Conservation (phyloP, 1,140 invertebrate species). For the Tyrophagus putrescentiae region DNA sequence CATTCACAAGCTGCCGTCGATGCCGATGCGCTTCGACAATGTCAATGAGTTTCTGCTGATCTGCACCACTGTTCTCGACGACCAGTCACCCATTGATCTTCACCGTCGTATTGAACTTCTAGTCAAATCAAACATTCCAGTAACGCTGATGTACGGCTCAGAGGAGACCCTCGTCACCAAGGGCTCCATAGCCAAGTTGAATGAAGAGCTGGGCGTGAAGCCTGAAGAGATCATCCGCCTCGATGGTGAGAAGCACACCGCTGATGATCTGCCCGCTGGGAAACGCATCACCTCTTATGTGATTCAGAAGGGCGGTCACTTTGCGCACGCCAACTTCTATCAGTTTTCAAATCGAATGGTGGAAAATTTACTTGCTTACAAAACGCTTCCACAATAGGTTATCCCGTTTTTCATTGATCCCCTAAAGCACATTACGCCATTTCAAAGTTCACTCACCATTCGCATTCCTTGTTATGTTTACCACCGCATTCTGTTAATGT, state of each 20-base stretch:
- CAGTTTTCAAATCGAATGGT: background rate
- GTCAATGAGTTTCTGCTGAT: conserved; percentile 5
- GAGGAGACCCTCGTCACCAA: background rate
- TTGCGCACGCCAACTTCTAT: background rate
- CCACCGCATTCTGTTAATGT: background rate
- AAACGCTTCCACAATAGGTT: too few species aligned
- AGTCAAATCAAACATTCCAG: conserved; percentile 11
- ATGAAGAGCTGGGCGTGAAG: background rate
- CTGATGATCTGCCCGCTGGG: background rate
- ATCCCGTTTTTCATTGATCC: too few species aligned
- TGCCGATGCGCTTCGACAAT: background rate
- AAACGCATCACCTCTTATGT: background rate
- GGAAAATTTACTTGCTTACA: background rate
- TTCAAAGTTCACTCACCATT: too few species aligned
- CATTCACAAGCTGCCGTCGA: background rate
- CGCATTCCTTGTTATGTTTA: too few species aligned
- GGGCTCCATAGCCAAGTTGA: background rate
- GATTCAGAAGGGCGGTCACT: conserved; percentile 8
- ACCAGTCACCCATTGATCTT: background rate
- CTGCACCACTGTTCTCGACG: background rate
- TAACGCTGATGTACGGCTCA: background rate
- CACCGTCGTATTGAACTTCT: background rate
- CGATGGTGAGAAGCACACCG: background rate
- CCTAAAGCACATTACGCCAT: too few species aligned
- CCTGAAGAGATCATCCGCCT: background rate